Evolutionary conservation across 1,140 invertebrate species (phyloP).

Genomic region (Pogonognathellus flavescens): DNA sequence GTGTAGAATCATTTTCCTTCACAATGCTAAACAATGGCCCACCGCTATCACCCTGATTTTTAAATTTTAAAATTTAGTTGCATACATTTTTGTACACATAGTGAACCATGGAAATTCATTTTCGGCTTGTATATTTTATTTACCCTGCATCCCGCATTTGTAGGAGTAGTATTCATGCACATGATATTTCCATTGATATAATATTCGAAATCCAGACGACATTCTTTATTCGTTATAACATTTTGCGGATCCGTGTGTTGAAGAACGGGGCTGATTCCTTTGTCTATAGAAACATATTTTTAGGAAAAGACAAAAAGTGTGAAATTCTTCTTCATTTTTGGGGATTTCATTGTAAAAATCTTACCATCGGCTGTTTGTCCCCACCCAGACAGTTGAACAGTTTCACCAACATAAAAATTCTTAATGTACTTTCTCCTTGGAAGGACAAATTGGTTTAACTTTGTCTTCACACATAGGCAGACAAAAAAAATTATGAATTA

Average conservation of each 20-base stretch:
- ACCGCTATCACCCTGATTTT: conserved; percentile 7
- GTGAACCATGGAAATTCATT: too few relatives aligned
- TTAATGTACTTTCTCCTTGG: not conserved
- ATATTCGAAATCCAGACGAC: not conserved
- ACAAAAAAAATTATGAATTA: too few relatives aligned
- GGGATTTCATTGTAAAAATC: too few relatives aligned
- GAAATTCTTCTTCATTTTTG: too few relatives aligned
- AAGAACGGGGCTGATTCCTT: not conserved
- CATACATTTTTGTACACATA: too few relatives aligned
- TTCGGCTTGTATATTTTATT: too few relatives aligned
- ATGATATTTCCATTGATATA: conserved; percentile 31
- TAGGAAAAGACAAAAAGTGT: too few relatives aligned
- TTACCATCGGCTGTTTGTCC: conserved; percentile 9
- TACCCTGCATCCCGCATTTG: conserved; percentile 15
- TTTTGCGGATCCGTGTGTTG: not conserved
- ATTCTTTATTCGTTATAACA: not conserved
- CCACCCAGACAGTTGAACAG: not conserved
- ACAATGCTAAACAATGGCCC: not conserved
- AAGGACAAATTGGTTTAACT: conserved; percentile 16
- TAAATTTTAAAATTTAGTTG: too few relatives aligned
- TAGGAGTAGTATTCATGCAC: conserved; percentile 4
- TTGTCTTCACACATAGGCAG: not conserved
- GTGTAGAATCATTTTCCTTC: not conserved
- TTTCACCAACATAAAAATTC: not conserved
- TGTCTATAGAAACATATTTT: too few relatives aligned